Evolutionary conservation across 2,888 invertebrate species (phyloP).

Genomic region (Alviniconcha strummeri): DNA sequence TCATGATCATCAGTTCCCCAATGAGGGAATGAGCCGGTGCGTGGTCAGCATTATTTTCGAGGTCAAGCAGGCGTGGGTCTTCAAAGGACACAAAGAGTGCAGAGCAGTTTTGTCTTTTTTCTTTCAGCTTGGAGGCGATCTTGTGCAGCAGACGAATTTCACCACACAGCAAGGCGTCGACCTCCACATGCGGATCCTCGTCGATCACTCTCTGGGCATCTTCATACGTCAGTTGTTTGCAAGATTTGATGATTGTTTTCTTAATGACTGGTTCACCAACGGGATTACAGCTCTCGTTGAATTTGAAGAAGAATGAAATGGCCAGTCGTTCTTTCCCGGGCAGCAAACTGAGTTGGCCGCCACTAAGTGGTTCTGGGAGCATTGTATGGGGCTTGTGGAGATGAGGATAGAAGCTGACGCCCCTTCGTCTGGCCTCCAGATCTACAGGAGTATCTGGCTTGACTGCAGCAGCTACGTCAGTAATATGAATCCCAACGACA

Average conservation of each 20-base stretch:
- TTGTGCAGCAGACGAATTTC: constrained; percentile 36
- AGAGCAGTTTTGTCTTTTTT: constrained; percentile 34
- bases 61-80: constrained; percentile 26
- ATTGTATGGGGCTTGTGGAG: constrained; percentile 43
- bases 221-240: constrained; percentile 44
- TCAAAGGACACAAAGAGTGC: constrained; percentile 39
- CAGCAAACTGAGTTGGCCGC: constrained; percentile 47
- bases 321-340: constrained; percentile 46
- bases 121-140: constrained; percentile 39
- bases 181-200: not conserved
- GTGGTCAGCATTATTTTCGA: constrained; percentile 16
- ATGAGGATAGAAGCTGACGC: constrained; percentile 46
- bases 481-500: constrained; percentile 53
- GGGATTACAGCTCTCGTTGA: constrained; percentile 41
- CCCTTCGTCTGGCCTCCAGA: constrained; percentile 47
- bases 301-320: constrained; percentile 50
- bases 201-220: constrained; percentile 50
- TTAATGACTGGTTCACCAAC: constrained; percentile 32
- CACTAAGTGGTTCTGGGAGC: constrained; percentile 54
- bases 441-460: constrained; percentile 46
- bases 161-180: not conserved
- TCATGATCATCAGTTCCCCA: constrained; percentile 46
- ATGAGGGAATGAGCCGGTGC: constrained; percentile 42
- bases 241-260: constrained; percentile 43
- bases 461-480: constrained; percentile 51